These are phyloP conservation scores for Crocidura indochinensis DNA, from an alignment of 2,797 vertebrate species.

Conservation along the genomic window DNA sequence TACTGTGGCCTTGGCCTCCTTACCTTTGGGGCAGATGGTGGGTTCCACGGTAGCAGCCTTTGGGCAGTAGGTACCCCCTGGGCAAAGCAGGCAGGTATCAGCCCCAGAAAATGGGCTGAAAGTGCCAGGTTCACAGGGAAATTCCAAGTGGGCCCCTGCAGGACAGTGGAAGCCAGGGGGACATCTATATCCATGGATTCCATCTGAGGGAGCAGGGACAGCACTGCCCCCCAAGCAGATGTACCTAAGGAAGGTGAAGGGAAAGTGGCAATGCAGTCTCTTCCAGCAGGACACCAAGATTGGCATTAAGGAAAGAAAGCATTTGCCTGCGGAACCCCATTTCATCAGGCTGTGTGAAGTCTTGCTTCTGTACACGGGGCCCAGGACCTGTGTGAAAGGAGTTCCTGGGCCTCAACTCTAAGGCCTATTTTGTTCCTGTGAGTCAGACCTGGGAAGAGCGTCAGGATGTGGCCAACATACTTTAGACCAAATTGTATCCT, in stretches of 20 bases:
- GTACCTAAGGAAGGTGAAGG: constrained; percentile 89
- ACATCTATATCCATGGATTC: constrained; percentile 93
- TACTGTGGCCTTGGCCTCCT: background rate
- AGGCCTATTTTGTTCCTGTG: too few relatives aligned
- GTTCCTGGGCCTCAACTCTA: too few relatives aligned
- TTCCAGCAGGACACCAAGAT: too few relatives aligned
- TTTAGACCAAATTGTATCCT: background rate
- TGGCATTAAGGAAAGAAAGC: too few relatives aligned
- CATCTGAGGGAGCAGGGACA: constrained; percentile 91
- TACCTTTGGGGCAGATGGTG: constrained; percentile 93
- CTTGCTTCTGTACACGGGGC: too few relatives aligned
- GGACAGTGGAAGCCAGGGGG: constrained; percentile 94
- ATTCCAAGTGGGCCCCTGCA: constrained; percentile 90
- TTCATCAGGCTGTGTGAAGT: too few relatives aligned
- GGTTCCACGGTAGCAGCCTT: constrained; percentile 90
- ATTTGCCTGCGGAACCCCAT: too few relatives aligned
- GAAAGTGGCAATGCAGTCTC: too few relatives aligned
- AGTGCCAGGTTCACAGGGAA: constrained; percentile 94
- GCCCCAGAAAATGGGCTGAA: constrained; percentile 93
- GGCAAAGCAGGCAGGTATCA: constrained; percentile 92
- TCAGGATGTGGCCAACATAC: too few relatives aligned
- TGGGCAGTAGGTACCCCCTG: constrained; percentile 92
- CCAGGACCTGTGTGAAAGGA: background rate
- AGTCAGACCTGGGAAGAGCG: too few relatives aligned
- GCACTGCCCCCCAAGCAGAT: constrained; percentile 94